Conservation (phyloP, 2,888 invertebrate genomes). For the Tipula lateralis region DNA sequence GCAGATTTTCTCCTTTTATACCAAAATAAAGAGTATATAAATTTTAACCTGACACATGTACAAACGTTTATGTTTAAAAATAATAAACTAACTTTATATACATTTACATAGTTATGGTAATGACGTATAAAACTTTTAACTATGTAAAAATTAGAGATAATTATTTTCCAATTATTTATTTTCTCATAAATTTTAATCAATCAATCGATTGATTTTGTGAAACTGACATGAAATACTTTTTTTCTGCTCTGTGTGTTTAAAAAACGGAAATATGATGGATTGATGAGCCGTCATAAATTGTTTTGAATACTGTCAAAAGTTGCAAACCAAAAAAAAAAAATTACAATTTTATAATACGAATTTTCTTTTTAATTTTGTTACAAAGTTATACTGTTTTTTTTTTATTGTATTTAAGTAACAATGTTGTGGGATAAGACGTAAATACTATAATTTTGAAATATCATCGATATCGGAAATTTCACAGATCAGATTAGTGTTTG, state of each 20-base stretch:
- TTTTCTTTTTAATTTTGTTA: background rate
- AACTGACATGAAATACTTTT: background rate
- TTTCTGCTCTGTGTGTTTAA: background rate
- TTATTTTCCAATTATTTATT: constrained; percentile 1
- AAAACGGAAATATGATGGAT: background rate
- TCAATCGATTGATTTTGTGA: background rate
- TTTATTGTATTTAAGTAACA: background rate
- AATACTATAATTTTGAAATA: background rate
- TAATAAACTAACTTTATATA: background rate
- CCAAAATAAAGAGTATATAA: background rate
- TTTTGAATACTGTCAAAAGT: constrained; percentile 3
- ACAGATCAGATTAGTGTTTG: no score
- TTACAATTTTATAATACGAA: background rate
- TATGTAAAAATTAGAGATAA: background rate
- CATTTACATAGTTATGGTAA: background rate
- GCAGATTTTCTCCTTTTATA: background rate
- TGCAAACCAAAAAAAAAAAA: background rate
- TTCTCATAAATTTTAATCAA: background rate
- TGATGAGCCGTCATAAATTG: background rate
- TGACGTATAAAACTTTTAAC: background rate
- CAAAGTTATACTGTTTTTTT: background rate
- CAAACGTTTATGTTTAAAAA: background rate
- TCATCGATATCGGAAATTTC: background rate
- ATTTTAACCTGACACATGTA: background rate
- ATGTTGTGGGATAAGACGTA: background rate